Percentiles rank a stretch among this genome's conserved stretches.
These are phyloP conservation scores for Agapornis roseicollis DNA, from an alignment of 2,113 vertebrate species.

Conservation along the genomic window DNA sequence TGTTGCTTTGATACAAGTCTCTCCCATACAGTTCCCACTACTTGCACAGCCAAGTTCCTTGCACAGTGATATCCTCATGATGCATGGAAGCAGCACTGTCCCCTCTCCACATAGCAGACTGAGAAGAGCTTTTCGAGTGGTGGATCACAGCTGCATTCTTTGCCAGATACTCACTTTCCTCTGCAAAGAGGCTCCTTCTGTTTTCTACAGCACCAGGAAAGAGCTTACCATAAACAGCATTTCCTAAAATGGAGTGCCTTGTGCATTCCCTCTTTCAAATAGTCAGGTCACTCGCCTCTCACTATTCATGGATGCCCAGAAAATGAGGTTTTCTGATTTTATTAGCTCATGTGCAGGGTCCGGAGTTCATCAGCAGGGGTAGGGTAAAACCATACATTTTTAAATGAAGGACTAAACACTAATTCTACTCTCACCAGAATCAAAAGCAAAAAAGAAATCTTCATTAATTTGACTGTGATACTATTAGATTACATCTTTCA, in stretches of 20 bases:
- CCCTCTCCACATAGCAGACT: background rate
- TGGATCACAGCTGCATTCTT: background rate
- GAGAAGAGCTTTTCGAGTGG: background rate
- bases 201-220: background rate
- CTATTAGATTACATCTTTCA: background rate
- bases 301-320: background rate
- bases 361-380: background rate
- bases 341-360: background rate
- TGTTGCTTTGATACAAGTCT: background rate
- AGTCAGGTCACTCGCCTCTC: background rate
- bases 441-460: background rate
- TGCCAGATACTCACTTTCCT: background rate
- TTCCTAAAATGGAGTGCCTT: background rate
- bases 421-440: background rate
- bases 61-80: rapidly evolving
- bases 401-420: background rate
- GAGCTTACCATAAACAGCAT: background rate
- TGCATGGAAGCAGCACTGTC: background rate
- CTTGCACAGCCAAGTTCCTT: background rate
- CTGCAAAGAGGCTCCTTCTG: background rate
- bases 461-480: background rate
- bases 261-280: background rate
- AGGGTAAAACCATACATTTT: background rate
- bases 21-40: background rate
- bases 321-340: background rate